Percentiles rank a stretch among this genome's conserved stretches.
phyloP scores from a whole-genome alignment of 2,797 vertebrate genomes.

The Lutra lutra region DNA sequence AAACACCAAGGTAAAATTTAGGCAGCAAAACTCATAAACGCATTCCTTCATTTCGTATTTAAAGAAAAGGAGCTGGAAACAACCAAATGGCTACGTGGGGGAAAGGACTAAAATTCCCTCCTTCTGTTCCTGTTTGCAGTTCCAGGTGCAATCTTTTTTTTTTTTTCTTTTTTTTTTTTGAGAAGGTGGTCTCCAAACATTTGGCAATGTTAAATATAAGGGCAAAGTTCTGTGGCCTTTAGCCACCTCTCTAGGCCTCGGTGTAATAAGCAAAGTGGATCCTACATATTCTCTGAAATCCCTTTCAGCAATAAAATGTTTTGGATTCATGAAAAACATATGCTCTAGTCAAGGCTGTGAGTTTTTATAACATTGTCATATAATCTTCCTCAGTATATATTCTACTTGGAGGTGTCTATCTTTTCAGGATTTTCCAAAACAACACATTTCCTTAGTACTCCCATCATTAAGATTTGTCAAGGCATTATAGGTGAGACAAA shows the following conservation, averaged over 20 bases:
- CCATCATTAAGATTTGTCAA: background rate
- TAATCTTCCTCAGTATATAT: background rate
- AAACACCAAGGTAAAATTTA: constrained; percentile 44
- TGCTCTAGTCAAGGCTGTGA: background rate
- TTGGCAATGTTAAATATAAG: constrained; percentile 22
- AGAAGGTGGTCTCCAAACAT: constrained; percentile 33
- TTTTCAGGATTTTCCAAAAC: constrained; percentile 12
- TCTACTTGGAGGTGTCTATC: background rate
- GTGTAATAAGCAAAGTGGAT: background rate
- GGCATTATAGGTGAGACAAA: background rate
- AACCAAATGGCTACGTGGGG: background rate
- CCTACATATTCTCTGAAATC: background rate
- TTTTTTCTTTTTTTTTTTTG: background rate
- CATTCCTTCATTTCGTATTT: constrained; percentile 5
- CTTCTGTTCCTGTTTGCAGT: constrained; percentile 38
- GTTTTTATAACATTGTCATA: constrained; percentile 1
- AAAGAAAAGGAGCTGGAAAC: constrained; percentile 48
- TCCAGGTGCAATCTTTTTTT: background rate
- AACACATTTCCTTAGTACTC: constrained; percentile 2
- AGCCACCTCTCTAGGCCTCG: background rate
- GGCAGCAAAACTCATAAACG: constrained; percentile 39
- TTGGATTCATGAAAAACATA: constrained; percentile 20
- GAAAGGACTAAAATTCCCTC: background rate
- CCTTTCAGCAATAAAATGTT: background rate
- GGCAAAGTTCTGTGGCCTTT: background rate